Evolutionary conservation across 2,797 vertebrate genomes (phyloP), one percentile per base, ranked within the genome.

Genomic region (Ciconia nigra): DNA sequence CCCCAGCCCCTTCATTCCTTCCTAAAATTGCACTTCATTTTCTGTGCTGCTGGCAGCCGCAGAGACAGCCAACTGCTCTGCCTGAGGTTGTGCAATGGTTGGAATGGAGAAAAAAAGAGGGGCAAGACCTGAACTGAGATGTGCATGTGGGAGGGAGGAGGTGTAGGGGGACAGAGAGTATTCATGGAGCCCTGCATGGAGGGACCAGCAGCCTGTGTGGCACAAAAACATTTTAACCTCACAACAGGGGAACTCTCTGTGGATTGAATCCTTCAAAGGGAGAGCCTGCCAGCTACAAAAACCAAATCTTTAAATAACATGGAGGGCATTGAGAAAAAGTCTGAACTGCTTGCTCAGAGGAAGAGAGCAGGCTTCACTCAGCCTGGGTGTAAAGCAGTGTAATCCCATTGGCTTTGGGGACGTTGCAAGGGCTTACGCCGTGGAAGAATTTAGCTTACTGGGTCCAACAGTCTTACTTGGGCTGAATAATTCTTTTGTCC

Each of bases 401-500:
- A 76, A 93, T 89, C 73, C 70, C 33, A 4, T 39, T 90, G 81
- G 87, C 49, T 87, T 87, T 0, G 0, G 22, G 59, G 42, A 35
- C 0, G 0, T 28, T 70, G 46, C 79, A 61, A 65, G 72, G 35
- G n/a, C 24, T 95, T 87, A 80, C 6, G 8, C 58, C 42, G 76
- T 26, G 41, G 69, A 93, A 81, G 61, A 93, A 83, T 81, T 92
- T 51, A 92, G 41, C 76, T 71, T 77, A 7, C 37, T 85, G 33
- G 11, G 21, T 74, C 87, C 39, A 49, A 28, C 4, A 0, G 37
- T 41, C 65, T 85, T 69, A 37, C 35, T 72, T 33, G 44, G 46
- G 37, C 61, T 95, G 89, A 89, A 92, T 94, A 91, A 93, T 93
- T 88, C 78, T 74, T 96, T 96, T 94, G 57, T 89, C 37, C 65